Base-by-base conservation (phyloP, 2,888 invertebrate species). In the Drosophila limbata region DNA sequence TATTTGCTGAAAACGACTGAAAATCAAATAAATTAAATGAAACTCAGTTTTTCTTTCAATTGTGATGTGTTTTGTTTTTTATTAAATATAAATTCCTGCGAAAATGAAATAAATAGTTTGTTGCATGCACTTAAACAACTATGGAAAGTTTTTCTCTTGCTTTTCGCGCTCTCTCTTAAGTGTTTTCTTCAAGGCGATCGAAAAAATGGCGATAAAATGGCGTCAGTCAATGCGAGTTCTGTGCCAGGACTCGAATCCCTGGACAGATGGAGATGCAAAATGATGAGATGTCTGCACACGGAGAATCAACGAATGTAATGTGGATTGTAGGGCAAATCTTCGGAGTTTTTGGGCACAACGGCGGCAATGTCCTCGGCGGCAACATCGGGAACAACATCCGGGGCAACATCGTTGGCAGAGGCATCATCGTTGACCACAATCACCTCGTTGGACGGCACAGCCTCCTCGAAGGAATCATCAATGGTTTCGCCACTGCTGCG, bases 341-440 rank as follows among this genome's bases (percentile, higher is more conserved):
- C 47, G 0, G 68, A 52, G 9, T 67, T 71, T 60, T 37, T 50
- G 10, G 42, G 17, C 42, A 42, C 19, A 42, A 13, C 42, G 42
- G 25, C 25, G 5, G 4, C 17, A 17, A 45, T 13, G 3, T 28
- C 39, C 1, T 47, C 15, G 10, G 55, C 67, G 21, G 75, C 19
- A 33, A 35, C 19, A 4, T 77, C 88, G 28, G 69, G 19, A 13
- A 5, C 19, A 19, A 50, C 10, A 10, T 44, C 8, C 1, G 52
- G 66, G 35, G 75, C 19, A 19, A 19, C 13, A 4, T 77, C 88
- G 28, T 76, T 79, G n/a, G 77, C 71, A 2, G 69, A 28, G 45
- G 89, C 81, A 73, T 91, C 91, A 53, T 91, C 91, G 37, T 91
- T 91, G 72, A 91, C 91, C 48, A 90, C 83, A 59, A 91, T 91